Evolutionary conservation across 2,113 vertebrate species (phyloP).

Genomic region (Chloropsis hardwickii): DNA sequence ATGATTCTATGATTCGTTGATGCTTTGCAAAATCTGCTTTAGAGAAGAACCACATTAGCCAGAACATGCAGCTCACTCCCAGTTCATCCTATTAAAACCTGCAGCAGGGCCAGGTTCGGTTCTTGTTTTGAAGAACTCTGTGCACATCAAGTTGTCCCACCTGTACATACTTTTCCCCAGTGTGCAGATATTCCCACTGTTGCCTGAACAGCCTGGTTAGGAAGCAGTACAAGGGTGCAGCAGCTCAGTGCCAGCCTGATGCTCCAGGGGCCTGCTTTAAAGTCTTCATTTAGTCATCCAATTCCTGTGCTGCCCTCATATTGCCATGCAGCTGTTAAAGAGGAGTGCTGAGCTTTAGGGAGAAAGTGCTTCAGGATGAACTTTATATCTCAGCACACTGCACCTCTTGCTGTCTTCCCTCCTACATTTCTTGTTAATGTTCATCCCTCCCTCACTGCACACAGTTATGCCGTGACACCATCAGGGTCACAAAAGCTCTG

Average conservation of each 20-base stretch:
- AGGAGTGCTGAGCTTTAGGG: not conserved
- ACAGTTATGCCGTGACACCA: fast-evolving
- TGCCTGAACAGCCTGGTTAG: not conserved
- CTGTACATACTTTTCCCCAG: fast-evolving
- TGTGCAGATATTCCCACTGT: fast-evolving
- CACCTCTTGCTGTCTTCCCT: not conserved
- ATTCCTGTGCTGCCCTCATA: not conserved
- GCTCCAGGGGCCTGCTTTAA: not conserved
- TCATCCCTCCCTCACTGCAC: not conserved
- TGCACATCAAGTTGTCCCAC: not conserved
- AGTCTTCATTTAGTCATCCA: not conserved
- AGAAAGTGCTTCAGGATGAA: not conserved
- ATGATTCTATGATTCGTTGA: not conserved
- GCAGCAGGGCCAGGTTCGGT: not conserved
- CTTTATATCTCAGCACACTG: not conserved
- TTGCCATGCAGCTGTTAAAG: not conserved
- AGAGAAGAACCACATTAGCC: not conserved
- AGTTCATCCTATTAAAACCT: not conserved
- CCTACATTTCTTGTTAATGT: not conserved
- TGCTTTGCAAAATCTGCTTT: not conserved
- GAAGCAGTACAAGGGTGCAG: not conserved
- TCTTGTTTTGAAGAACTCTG: not conserved
- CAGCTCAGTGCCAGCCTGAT: fast-evolving
- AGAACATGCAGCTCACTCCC: not conserved
- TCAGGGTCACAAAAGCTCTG: not conserved